Conservation (phyloP, 2,888 invertebrate species). For the Cantharis rustica region DNA sequence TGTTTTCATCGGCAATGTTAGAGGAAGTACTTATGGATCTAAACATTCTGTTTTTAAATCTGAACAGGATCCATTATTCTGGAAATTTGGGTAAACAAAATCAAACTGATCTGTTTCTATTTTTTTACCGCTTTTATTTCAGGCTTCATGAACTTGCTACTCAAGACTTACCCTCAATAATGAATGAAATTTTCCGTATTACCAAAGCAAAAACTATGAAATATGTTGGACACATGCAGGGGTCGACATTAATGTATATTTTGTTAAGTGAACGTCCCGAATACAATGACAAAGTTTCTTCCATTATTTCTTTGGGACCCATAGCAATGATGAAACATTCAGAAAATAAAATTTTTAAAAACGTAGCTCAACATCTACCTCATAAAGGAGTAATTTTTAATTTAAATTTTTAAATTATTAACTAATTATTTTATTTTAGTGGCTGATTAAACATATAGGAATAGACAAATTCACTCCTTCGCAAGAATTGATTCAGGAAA, state of each 20-base stretch:
- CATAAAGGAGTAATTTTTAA: conserved; percentile 56
- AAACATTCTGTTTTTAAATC: conserved; percentile 55
- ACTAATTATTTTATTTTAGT: conserved; percentile 52
- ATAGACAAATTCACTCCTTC: conserved; percentile 68
- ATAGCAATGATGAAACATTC: conserved; percentile 61
- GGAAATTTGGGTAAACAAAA: conserved; percentile 52
- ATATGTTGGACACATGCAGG: conserved; percentile 73
- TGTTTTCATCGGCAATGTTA: conserved; percentile 65
- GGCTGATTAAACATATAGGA: conserved; percentile 57
- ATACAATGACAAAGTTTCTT: conserved; percentile 63
- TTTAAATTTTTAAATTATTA: not conserved
- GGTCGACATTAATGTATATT: conserved; percentile 67
- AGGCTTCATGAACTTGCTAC: conserved; percentile 80
- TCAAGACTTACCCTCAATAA: conserved; percentile 76
- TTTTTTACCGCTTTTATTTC: conserved; percentile 39
- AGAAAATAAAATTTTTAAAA: conserved; percentile 58
- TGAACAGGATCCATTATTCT: conserved; percentile 48
- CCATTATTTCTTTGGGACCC: conserved; percentile 66
- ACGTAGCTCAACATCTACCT: conserved; percentile 57
- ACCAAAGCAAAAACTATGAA: conserved; percentile 64
- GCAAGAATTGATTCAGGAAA: conserved; percentile 57
- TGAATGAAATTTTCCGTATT: conserved; percentile 65
- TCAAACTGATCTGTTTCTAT: not conserved
- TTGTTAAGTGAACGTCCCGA: conserved; percentile 63
- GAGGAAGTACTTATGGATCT: conserved; percentile 63